Percentiles rank a stretch among this genome's conserved stretches.
Conservation (phyloP, 2,113 vertebrate genomes). For the Gymnogyps californianus region DNA sequence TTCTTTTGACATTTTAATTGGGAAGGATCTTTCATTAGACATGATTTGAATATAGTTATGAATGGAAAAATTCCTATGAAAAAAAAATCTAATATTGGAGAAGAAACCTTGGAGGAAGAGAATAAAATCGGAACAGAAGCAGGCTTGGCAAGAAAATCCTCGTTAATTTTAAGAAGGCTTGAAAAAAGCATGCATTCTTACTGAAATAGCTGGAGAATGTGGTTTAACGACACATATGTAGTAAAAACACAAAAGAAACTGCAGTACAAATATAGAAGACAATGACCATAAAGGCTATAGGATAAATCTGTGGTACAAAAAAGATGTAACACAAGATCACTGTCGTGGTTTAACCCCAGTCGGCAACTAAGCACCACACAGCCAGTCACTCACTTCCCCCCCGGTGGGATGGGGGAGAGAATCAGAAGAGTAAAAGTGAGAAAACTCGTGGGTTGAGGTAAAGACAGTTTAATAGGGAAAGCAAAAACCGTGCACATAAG, state of each 20-base stretch:
- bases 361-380: not conserved
- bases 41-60: not conserved
- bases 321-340: not conserved
- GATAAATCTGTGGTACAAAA: not conserved
- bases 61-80: not conserved
- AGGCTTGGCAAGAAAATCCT: not conserved
- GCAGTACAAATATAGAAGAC: not conserved
- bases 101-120: not conserved
- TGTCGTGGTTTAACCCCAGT: not conserved
- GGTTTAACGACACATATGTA: not conserved
- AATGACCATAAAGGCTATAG: not conserved
- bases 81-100: not conserved
- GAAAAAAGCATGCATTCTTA: not conserved
- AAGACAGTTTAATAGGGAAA: not conserved
- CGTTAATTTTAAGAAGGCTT: not conserved
- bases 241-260: not conserved
- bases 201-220: not conserved
- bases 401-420: not conserved
- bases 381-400: not conserved
- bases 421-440: not conserved
- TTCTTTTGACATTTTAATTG: not conserved
- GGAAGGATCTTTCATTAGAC: not conserved
- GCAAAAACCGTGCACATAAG: rapidly evolving
- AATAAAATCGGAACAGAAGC: not conserved
- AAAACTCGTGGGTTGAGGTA: not conserved